phyloP scores from a whole-genome alignment of 2,888 invertebrate species.

The Mongoloraphidia duomilia region DNA sequence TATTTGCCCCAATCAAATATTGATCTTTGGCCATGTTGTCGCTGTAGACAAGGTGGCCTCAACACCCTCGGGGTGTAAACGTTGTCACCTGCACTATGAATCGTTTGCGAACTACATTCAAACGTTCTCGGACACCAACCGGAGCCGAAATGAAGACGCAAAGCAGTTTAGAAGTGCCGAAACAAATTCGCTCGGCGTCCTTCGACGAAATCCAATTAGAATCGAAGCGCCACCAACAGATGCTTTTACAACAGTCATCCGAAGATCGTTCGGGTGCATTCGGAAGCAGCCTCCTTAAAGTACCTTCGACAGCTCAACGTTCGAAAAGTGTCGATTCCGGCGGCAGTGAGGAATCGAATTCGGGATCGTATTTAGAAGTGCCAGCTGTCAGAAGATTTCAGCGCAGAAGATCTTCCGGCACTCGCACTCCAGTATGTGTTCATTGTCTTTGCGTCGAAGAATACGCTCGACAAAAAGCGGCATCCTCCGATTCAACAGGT shows the following conservation, averaged over 20 bases:
- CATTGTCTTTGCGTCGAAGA: conserved; percentile 67
- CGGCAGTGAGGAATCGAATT: conserved; percentile 55
- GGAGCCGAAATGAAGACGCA: conserved; percentile 86
- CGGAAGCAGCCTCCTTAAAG: conserved; percentile 19
- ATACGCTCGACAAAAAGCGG: conserved; percentile 42
- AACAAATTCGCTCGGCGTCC: conserved; percentile 78
- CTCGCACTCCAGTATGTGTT: conserved; percentile 55
- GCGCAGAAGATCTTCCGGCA: conserved; percentile 46
- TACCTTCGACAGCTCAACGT: conserved; percentile 34
- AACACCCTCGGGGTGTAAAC: conserved; percentile 8
- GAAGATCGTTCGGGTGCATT: conserved; percentile 1
- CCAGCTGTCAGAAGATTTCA: conserved; percentile 43
- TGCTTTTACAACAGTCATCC: conserved; percentile 17
- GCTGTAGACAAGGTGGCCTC: not conserved
- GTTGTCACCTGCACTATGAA: conserved; percentile 46
- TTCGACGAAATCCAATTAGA: conserved; percentile 81
- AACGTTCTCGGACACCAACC: conserved; percentile 75
- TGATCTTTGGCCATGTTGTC: no score
- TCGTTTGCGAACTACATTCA: conserved; percentile 73
- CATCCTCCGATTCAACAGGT: conserved; percentile 30
- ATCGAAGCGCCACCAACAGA: conserved; percentile 43
- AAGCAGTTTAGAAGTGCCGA: conserved; percentile 80
- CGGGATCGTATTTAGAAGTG: conserved; percentile 35
- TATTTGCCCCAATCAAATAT: no score
- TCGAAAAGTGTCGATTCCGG: conserved; percentile 72